These are phyloP conservation scores for Emydocephalus ijimae DNA, from an alignment of 2,113 vertebrate genomes.

Conservation along the genomic window DNA sequence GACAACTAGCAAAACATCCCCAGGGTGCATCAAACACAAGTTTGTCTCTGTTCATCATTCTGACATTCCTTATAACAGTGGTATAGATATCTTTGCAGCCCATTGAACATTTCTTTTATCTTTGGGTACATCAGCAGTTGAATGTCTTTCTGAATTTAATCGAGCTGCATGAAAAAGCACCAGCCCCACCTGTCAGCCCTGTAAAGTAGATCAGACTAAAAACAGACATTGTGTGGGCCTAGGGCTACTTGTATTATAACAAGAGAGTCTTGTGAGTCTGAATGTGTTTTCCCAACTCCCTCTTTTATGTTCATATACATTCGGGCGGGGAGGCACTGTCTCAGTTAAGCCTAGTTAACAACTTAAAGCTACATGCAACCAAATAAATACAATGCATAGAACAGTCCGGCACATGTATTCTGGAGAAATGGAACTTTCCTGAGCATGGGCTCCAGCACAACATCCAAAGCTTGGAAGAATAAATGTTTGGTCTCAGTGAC, in stretches of 20 bases:
- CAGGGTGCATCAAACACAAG: background rate
- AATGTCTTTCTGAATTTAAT: background rate
- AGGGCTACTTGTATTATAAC: background rate
- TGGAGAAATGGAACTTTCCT: background rate
- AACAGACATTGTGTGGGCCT: background rate
- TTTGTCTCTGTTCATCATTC: background rate
- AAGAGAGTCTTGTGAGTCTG: background rate
- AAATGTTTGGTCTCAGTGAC: background rate
- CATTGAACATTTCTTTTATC: background rate
- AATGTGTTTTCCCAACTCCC: background rate
- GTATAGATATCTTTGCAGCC: background rate
- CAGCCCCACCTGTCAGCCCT: background rate
- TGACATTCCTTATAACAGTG: background rate
- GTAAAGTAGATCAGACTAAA: background rate
- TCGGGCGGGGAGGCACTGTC: background rate
- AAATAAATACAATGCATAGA: background rate
- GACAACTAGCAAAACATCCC: background rate
- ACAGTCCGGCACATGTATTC: background rate
- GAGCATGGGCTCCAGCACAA: background rate
- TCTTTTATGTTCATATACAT: background rate
- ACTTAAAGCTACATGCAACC: background rate
- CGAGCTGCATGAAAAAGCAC: background rate
- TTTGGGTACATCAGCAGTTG: background rate
- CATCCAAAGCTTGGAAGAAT: background rate
- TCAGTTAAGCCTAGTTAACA: background rate